Evolutionary conservation across 2,113 vertebrate species (phyloP).

Genomic region (Coptodon rendalli): DNA sequence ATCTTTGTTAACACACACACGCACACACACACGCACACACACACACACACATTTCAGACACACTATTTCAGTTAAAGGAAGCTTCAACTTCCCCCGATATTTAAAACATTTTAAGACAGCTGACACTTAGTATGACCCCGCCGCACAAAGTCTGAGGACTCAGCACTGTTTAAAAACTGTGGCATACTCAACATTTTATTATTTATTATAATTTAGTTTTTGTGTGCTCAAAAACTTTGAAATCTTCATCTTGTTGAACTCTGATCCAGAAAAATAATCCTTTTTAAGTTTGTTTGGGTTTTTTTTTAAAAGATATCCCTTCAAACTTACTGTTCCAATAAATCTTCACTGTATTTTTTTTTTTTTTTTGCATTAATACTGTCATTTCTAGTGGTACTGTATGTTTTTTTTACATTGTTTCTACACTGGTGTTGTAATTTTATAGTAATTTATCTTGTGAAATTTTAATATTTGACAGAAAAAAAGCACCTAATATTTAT

Average conservation of each 20-base stretch:
- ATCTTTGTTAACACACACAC: background rate
- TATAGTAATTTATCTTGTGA: no score
- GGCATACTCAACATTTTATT: background rate
- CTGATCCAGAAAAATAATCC: fast-evolving
- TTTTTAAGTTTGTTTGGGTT: background rate
- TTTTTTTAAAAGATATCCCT: no score
- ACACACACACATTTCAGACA: background rate
- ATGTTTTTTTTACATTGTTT: no score
- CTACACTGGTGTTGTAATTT: no score
- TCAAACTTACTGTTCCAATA: no score
- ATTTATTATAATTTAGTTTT: background rate
- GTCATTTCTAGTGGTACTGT: no score
- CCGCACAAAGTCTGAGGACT: background rate
- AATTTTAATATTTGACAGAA: no score
- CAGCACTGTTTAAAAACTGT: background rate
- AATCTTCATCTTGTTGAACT: background rate
- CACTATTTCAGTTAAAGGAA: background rate
- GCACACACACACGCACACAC: background rate
- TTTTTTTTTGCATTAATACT: no score
- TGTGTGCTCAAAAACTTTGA: background rate
- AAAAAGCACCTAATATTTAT: no score
- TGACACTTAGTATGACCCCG: background rate
- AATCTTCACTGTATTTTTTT: no score
- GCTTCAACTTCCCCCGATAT: background rate
- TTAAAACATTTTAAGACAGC: background rate